A percentile compares a stretch with the other conserved stretches of the same genome.
phyloP scores from a whole-genome alignment of 2,888 invertebrate genomes.

The Heteromurus nitidus region DNA sequence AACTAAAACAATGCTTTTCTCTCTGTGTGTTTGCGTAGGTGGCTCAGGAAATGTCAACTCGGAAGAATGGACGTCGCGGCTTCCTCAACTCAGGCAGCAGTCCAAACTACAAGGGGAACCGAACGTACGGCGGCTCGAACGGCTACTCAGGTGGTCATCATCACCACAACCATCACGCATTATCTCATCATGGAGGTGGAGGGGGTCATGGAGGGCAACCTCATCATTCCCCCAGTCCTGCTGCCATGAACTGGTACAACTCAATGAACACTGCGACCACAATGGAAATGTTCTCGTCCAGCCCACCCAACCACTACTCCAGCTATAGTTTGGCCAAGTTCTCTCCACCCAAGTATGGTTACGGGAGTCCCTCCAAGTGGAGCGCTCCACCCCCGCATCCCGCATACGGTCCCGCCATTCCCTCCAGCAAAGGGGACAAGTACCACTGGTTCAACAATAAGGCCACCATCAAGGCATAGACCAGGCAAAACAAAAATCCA shows the following conservation, averaged over 20 bases:
- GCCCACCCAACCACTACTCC: slow-evolving; percentile 70
- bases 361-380: slow-evolving; percentile 70
- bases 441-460: slow-evolving; percentile 73
- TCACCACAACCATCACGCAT: slow-evolving; percentile 59
- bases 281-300: slow-evolving; percentile 69
- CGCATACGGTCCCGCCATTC: slow-evolving; percentile 65
- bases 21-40: slow-evolving; percentile 58
- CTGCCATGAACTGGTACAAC: slow-evolving; percentile 72
- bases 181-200: slow-evolving; percentile 52
- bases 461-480: slow-evolving; percentile 71
- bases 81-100: slow-evolving; percentile 70
- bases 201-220: slow-evolving; percentile 60
- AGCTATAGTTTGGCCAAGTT: slow-evolving; percentile 71
- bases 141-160: slow-evolving; percentile 58
- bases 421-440: slow-evolving; percentile 70
- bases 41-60: slow-evolving; percentile 69
- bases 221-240: slow-evolving; percentile 70
- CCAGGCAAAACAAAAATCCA: slow-evolving; percentile 10
- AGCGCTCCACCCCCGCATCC: slow-evolving; percentile 66
- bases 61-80: slow-evolving; percentile 70
- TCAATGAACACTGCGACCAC: slow-evolving; percentile 65
- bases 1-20: not conserved
- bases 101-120: slow-evolving; percentile 71
- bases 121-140: slow-evolving; percentile 61
- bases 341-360: slow-evolving; percentile 71